A percentile compares a stretch with the other conserved stretches of the same genome.
Conservation (phyloP, 2,888 invertebrate species). For the Callimorpha dominula region DNA sequence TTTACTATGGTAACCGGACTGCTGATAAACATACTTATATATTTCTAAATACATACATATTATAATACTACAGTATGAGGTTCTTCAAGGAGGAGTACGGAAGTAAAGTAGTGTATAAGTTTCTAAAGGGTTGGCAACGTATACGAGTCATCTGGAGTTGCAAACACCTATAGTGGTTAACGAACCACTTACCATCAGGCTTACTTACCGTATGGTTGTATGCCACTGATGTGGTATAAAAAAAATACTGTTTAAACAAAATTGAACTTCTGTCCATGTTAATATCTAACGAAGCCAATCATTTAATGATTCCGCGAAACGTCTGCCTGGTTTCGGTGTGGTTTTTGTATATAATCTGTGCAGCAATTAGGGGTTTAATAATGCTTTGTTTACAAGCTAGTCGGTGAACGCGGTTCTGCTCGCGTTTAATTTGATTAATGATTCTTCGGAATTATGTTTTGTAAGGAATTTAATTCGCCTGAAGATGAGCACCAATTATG, state of each 20-base stretch:
- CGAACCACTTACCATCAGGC: too few species aligned
- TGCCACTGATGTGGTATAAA: too few species aligned
- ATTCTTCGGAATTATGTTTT: slow-evolving; percentile 2
- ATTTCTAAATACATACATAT: too few species aligned
- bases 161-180: too few species aligned
- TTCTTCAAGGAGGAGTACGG: too few species aligned
- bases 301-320: slow-evolving; percentile 43
- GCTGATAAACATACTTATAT: too few species aligned
- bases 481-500: neutral
- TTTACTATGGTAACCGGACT: too few species aligned
- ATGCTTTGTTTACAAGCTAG: slow-evolving; percentile 34
- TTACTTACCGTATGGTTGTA: too few species aligned
- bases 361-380: slow-evolving; percentile 43
- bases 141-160: too few species aligned
- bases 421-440: slow-evolving; percentile 21
- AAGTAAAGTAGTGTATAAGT: too few species aligned
- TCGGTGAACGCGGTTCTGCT: slow-evolving; percentile 13
- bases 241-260: slow-evolving; percentile 9
- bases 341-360: slow-evolving; percentile 42
- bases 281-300: slow-evolving; percentile 16
- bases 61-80: too few species aligned
- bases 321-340: slow-evolving; percentile 22
- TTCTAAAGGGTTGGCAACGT: too few species aligned
- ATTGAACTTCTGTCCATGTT: slow-evolving; percentile 30
- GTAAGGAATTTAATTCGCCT: neutral